Evolutionary conservation across 2,888 invertebrate genomes (phyloP), one percentile per base, ranked within the genome.

Genomic region (Marronus borbonicus): DNA sequence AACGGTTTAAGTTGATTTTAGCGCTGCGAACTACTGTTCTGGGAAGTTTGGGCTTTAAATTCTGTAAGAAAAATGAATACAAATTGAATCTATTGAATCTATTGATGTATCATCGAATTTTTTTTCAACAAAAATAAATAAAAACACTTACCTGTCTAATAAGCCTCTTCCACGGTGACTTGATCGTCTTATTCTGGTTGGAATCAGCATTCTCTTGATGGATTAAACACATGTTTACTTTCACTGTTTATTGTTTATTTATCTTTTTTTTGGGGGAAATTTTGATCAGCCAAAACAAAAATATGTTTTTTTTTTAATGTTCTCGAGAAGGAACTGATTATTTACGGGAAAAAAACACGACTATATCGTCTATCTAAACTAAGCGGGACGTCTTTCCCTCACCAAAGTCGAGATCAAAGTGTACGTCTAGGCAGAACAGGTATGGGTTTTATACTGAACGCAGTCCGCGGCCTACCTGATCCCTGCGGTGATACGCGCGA

Each of bases 1-100:
- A 92, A 86, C 90, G 90, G 88, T 93, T 93, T 81, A 93, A 89
- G 86, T 93, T 93, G 86, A 93, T 90, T 82, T 91, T 90, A 83
- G 92, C 90, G 49, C 91, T 90, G 82, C 89, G 88, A 66, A 91
- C 89, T 85, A 92, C 89, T 83, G 90, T 90, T 80, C 92, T 89
- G 14, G 92, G 90, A 79, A 93, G 89, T 84, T 90, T 89, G 58
- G 91, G 91, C 83, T 91, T 92, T 80, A 89, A 87, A 85, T 89
- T 89, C 92, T 92, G 90, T 86, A 91, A 88, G 83, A 83, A 76
- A 24, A 17, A 24, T 31, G 14, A 44, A 50, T 49, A 36, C 17
- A 65, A n/a, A n/a, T n/a, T n/a, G n/a, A 76, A 8, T 44, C 8
- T 44, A 44, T 44, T 44, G 44, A 36, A 44, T 44, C 8, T 44